Conservation (phyloP, 2,888 invertebrate species). For the Caenorhabditis wallacei region DNA sequence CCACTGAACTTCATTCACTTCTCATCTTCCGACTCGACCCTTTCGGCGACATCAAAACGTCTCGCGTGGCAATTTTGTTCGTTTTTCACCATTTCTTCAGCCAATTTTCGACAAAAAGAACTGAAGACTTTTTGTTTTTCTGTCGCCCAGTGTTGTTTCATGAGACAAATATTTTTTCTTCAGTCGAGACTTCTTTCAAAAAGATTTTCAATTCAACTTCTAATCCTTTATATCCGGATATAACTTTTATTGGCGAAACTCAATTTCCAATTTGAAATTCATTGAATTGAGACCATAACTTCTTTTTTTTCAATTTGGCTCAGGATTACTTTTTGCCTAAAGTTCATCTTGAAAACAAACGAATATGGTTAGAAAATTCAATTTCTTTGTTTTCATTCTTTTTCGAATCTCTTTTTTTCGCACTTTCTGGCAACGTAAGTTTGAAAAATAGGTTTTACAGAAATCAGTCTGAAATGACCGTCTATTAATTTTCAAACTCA, state of each 20-base stretch:
- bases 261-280: slow-evolving; percentile 18
- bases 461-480: too few relatives aligned
- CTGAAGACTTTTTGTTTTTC: slow-evolving; percentile 26
- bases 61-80: slow-evolving; percentile 58
- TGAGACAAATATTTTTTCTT: background rate
- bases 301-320: slow-evolving; percentile 16
- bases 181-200: slow-evolving; percentile 4
- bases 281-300: slow-evolving; percentile 6
- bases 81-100: slow-evolving; percentile 13
- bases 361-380: background rate
- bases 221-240: background rate
- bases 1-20: slow-evolving; percentile 20
- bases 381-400: background rate
- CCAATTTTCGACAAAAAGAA: slow-evolving; percentile 44
- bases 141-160: slow-evolving; percentile 26
- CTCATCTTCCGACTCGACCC: slow-evolving; percentile 35
- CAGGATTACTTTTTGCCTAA: background rate
- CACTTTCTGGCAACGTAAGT: too few relatives aligned
- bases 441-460: too few relatives aligned
- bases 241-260: background rate
- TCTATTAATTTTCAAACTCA: too few relatives aligned
- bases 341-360: background rate
- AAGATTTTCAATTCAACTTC: background rate
- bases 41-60: slow-evolving; percentile 64
- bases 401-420: background rate